A percentile compares a stretch with the other conserved stretches of the same genome.
phyloP scores from a whole-genome alignment of 2,888 invertebrate genomes.

The Caenorhabditis becei region DNA sequence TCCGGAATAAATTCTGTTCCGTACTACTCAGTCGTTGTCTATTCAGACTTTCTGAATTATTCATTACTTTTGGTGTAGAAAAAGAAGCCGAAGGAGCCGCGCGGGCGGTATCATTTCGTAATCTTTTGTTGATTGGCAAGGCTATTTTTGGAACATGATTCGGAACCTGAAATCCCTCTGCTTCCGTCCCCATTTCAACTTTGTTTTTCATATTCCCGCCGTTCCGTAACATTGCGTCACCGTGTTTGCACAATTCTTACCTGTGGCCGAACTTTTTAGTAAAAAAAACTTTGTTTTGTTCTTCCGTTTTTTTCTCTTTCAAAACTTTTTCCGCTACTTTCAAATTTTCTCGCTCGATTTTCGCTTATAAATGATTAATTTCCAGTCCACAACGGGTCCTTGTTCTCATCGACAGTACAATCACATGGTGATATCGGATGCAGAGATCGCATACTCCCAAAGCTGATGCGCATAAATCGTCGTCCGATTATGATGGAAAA shows the following conservation, averaged over 20 bases:
- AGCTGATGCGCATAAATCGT: conserved; percentile 20
- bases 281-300: not conserved
- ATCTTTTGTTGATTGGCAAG: conserved; percentile 12
- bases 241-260: not conserved
- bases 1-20: no score
- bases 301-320: not conserved
- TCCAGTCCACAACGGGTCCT: conserved; percentile 30
- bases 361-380: not conserved
- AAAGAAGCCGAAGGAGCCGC: conserved; percentile 10
- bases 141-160: conserved; percentile 5
- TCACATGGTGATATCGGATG: conserved; percentile 30
- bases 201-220: not conserved
- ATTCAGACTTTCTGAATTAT: conserved; percentile 16
- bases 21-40: not conserved
- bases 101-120: conserved; percentile 29
- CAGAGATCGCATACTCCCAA: conserved; percentile 17
- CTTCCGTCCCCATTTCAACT: not conserved
- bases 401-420: conserved; percentile 1
- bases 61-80: not conserved
- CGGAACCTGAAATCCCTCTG: not conserved
- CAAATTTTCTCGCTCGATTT: not conserved
- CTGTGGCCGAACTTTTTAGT: conserved; percentile 3
- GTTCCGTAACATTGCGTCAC: not conserved
- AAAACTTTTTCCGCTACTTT: conserved; percentile 1
- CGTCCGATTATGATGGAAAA: conserved; percentile 26